Evolutionary conservation across 2,113 vertebrate genomes (phyloP).

Genomic region (Circaetus cinerascens): DNA sequence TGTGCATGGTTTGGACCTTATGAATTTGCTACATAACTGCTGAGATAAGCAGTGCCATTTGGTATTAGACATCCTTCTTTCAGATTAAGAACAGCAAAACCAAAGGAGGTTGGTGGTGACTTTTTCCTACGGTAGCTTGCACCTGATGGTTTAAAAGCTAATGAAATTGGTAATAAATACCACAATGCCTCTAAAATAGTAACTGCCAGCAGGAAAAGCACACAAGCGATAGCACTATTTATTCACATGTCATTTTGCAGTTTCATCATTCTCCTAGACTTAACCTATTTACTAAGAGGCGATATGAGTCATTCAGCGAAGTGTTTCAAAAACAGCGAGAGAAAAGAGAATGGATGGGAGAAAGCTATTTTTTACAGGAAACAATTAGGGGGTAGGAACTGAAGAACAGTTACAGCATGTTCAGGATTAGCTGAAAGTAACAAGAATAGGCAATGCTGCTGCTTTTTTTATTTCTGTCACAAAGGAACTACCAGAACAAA

Average conservation of each 20-base stretch:
- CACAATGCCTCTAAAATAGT: background rate
- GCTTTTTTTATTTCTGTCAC: background rate
- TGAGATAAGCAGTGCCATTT: background rate
- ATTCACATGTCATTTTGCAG: background rate
- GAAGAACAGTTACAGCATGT: background rate
- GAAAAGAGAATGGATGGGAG: background rate
- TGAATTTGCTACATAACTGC: background rate
- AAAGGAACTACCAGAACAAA: slow-evolving; percentile 41
- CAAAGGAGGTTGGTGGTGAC: background rate
- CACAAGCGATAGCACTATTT: background rate
- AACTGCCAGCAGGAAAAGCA: background rate
- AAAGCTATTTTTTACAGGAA: slow-evolving; percentile 4
- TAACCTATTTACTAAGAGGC: slow-evolving; percentile 11
- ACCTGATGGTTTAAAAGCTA: background rate
- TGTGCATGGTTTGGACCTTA: background rate
- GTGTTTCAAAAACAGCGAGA: background rate
- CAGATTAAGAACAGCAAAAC: background rate
- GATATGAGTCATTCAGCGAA: background rate
- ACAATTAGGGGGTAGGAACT: slow-evolving; percentile 1
- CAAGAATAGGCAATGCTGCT: background rate
- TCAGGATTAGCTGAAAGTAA: slow-evolving; percentile 35
- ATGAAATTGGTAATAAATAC: background rate
- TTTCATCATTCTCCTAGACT: background rate
- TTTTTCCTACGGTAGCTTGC: background rate
- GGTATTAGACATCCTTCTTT: background rate